These are phyloP conservation scores for Mythimna lalbum DNA, from an alignment of 2,888 invertebrate species.

Conservation along the genomic window DNA sequence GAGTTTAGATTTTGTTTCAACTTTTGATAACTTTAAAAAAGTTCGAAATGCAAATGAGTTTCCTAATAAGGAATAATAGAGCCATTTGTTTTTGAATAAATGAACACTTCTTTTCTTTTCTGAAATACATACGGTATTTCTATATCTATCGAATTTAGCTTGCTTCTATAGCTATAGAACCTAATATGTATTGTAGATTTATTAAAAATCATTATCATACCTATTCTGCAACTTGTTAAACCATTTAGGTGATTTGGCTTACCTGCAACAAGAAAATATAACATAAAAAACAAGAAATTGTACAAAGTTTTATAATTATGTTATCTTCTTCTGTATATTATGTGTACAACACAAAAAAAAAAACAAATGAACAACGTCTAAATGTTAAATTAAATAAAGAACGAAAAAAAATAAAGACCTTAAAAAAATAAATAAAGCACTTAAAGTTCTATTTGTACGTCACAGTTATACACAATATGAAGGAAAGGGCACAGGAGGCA, in stretches of 20 bases:
- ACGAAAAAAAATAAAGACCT: too few relatives aligned
- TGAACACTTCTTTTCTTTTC: slow-evolving; percentile 6
- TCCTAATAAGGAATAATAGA: slow-evolving; percentile 8
- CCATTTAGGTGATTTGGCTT: slow-evolving; percentile 11
- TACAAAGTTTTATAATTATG: too few relatives aligned
- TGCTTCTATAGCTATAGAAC: too few relatives aligned
- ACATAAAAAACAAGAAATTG: not conserved
- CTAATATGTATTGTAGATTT: not conserved
- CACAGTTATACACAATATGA: not conserved
- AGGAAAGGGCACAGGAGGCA: too few relatives aligned
- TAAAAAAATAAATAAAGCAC: too few relatives aligned
- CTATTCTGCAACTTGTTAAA: not conserved
- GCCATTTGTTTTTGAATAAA: slow-evolving; percentile 11
- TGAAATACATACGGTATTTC: not conserved
- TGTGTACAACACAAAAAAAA: not conserved
- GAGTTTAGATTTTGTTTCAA: slow-evolving; percentile 34
- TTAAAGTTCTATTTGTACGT: not conserved
- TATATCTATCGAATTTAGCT: too few relatives aligned
- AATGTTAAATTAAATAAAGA: not conserved
- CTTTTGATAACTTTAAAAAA: slow-evolving; percentile 25
- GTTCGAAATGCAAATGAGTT: slow-evolving; percentile 26
- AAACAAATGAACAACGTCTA: not conserved
- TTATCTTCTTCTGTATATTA: too few relatives aligned
- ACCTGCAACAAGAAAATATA: slow-evolving; percentile 36
- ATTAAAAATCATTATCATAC: slow-evolving; percentile 25